Base-by-base conservation (phyloP, 2,888 invertebrate species). In the Sinodicranocentrus sp. region DNA sequence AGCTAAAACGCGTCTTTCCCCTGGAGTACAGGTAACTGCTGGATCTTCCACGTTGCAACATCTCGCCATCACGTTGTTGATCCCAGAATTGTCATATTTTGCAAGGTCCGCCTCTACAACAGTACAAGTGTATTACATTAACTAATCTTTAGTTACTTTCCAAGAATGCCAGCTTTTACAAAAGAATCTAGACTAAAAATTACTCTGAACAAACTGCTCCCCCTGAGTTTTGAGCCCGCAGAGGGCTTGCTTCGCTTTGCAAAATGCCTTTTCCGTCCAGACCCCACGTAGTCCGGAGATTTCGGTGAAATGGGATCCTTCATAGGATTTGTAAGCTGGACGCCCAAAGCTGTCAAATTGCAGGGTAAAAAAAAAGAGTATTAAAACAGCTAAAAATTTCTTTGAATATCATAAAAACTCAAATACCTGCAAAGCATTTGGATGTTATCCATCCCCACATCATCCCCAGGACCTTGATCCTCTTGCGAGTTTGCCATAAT, bases 41-140 rank as follows among this genome's bases (percentile, higher is more conserved):
- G 84, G 84, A 67, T 76, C 43, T n/a, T 70, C 59, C 2, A 84
- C 80, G n/a, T 26, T 5, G 63, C 84, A 84, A 59, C 84, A 84
- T 52, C 67, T 70, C 33, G 65, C 26, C 10, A 43, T n/a, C 44
- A 84, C 19, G 54, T 84, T 84, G 25, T 76, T 71, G 3, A 84
- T 26, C 8, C 84, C 84, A 13, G 76, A 70, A 43, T 84, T 84
- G 68, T 84, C 84, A 25, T 76, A 72, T 1, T 1, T 33, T 5
- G 65, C 43, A 0, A 65, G 15, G 3, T 43, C 65, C 17, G 57
- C 57, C 57, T 57, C 57, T 57, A 19, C 1, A 39, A 17, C 10
- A 23, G 10, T 26, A 26, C 13, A 26, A 23, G 61, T 17, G 3
- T 3, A 33, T 33, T 61, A 26, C 3, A 54, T 54, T 5, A 23